These are phyloP conservation scores for Pterocles burchelli DNA, from an alignment of 2,113 vertebrate genomes.

Conservation along the genomic window DNA sequence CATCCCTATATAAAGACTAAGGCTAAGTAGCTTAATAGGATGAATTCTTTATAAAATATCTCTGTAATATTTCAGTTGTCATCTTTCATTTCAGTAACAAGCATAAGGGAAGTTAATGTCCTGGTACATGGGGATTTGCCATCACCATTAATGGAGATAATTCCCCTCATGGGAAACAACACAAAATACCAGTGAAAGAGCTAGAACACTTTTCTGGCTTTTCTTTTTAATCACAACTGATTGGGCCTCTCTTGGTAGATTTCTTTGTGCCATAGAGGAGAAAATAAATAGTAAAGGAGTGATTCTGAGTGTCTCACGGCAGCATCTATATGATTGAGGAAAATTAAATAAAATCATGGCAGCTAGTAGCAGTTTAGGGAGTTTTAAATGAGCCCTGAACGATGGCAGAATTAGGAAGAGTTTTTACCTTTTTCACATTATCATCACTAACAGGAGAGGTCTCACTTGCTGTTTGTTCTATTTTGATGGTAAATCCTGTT, in stretches of 20 bases:
- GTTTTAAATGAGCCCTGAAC: neutral
- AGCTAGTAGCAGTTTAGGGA: neutral
- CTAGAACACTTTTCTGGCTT: neutral
- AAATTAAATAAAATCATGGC: neutral
- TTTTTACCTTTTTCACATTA: neutral
- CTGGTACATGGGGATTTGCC: neutral
- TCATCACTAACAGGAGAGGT: neutral
- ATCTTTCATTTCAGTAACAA: constrained; percentile 43
- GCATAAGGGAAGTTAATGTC: constrained; percentile 9
- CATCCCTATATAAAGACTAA: neutral
- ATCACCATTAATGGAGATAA: constrained; percentile 8
- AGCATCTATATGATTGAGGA: neutral
- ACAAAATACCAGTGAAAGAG: neutral
- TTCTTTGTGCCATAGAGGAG: neutral
- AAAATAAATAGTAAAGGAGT: neutral
- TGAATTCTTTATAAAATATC: constrained; percentile 17
- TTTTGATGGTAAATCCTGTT: neutral
- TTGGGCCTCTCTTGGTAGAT: neutral
- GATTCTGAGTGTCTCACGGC: neutral
- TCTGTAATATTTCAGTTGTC: constrained; percentile 27
- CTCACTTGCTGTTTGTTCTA: neutral
- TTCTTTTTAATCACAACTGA: neutral
- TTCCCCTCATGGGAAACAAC: constrained; percentile 10
- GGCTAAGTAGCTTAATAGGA: constrained; percentile 16
- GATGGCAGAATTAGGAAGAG: neutral